A percentile compares a stretch with the other conserved stretches of the same genome.
phyloP scores from a whole-genome alignment of 2,888 invertebrate species.

The Clitarchus hookeri region DNA sequence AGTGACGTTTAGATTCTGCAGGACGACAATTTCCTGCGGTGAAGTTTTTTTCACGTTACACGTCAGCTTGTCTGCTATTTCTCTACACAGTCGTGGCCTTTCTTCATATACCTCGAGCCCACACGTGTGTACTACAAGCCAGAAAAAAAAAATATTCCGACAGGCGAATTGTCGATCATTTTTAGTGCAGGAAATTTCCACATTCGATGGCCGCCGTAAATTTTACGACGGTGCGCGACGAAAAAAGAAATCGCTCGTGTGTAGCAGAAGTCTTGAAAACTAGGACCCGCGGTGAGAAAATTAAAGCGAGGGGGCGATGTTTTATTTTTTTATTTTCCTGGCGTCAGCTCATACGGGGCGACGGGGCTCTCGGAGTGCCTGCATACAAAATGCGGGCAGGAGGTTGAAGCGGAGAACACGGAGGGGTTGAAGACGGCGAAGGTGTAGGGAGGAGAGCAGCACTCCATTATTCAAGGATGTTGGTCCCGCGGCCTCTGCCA shows the following conservation, averaged over 20 bases:
- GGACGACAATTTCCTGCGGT: no score
- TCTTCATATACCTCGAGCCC: no score
- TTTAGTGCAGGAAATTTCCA: neutral
- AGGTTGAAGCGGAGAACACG: neutral
- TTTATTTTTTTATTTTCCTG: neutral
- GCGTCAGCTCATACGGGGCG: neutral
- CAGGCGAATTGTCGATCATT: neutral
- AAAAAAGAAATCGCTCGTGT: no score
- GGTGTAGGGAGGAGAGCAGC: neutral
- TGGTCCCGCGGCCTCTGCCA: neutral
- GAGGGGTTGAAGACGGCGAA: neutral
- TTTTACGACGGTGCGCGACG: neutral
- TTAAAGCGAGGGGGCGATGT: neutral
- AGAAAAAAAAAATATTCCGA: neutral
- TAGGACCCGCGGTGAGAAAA: neutral
- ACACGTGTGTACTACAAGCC: no score
- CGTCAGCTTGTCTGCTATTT: no score
- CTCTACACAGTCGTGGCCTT: no score
- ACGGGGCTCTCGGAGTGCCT: neutral
- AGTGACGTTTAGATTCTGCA: no score
- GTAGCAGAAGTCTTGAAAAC: no score
- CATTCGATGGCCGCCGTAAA: neutral
- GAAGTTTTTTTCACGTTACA: no score
- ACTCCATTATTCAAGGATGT: conserved; percentile 2
- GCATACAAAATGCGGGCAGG: neutral